Conservation (phyloP, 2,888 invertebrate genomes). For the Acleris cristana region DNA sequence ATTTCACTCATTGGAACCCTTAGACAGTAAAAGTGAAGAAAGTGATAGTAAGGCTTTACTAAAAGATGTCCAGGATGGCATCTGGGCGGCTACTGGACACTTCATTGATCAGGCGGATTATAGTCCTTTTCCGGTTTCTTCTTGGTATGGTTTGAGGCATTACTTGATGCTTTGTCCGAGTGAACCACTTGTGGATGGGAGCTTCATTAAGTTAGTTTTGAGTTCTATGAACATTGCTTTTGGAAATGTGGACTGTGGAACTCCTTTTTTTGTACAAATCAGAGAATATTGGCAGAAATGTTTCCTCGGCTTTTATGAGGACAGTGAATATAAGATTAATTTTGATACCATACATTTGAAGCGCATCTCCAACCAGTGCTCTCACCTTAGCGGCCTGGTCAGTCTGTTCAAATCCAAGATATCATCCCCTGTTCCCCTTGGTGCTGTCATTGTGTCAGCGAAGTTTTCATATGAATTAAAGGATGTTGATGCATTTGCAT, state of each 20-base stretch:
- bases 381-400: constrained; percentile 91
- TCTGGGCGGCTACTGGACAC: constrained; percentile 73
- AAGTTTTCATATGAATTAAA: constrained; percentile 89
- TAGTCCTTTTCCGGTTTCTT: constrained; percentile 84
- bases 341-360: constrained; percentile 96
- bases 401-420: constrained; percentile 96
- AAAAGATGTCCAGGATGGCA: constrained; percentile 69
- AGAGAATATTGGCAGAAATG: constrained; percentile 91
- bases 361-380: constrained; percentile 90
- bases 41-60: constrained; percentile 83
- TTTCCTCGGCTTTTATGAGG: constrained; percentile 91
- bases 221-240: constrained; percentile 93
- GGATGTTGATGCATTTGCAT: constrained; percentile 84
- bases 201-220: constrained; percentile 89
- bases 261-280: constrained; percentile 95
- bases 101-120: constrained; percentile 72
- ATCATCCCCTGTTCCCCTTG: constrained; percentile 84
- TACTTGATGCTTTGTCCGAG: constrained; percentile 90
- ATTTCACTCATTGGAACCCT: constrained; percentile 59
- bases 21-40: constrained; percentile 51
- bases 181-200: constrained; percentile 86
- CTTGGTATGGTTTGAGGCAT: constrained; percentile 92
- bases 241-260: constrained; percentile 90
- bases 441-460: constrained; percentile 88
- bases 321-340: constrained; percentile 89